Conservation (phyloP, 2,113 vertebrate genomes). For the Siniperca knerii region DNA sequence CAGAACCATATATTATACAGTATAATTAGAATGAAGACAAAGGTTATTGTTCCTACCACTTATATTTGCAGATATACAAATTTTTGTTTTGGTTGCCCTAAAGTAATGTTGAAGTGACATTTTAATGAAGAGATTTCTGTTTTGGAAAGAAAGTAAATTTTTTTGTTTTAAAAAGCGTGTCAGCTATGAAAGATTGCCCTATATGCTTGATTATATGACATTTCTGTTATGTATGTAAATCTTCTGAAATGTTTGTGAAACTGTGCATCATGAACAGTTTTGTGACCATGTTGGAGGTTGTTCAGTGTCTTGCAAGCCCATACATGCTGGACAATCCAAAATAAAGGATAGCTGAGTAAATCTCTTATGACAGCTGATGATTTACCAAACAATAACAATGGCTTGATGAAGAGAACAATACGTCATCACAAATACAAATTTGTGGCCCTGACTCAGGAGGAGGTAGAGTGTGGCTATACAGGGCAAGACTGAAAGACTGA, state of each 20-base stretch:
- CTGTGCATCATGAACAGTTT: background rate
- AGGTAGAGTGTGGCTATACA: too few species aligned
- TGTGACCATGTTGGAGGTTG: background rate
- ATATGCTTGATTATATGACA: background rate
- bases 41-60: background rate
- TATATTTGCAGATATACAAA: background rate
- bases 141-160: background rate
- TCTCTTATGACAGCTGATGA: background rate
- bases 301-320: background rate
- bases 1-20: background rate
- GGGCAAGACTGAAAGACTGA: too few species aligned
- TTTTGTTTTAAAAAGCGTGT: background rate
- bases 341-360: background rate
- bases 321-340: background rate
- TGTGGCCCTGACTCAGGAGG: background rate
- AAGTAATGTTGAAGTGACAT: background rate
- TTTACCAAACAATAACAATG: background rate
- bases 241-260: background rate
- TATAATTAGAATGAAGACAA: background rate
- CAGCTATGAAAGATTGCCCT: background rate
- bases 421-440: background rate
- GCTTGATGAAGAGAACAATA: background rate
- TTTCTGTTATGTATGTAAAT: background rate
- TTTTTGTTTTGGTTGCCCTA: background rate
- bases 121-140: background rate